Percentiles rank a stretch among this genome's conserved stretches.
Evolutionary conservation across 2,797 vertebrate genomes (phyloP).

Genomic region (Crossoptilon crossoptilon): DNA sequence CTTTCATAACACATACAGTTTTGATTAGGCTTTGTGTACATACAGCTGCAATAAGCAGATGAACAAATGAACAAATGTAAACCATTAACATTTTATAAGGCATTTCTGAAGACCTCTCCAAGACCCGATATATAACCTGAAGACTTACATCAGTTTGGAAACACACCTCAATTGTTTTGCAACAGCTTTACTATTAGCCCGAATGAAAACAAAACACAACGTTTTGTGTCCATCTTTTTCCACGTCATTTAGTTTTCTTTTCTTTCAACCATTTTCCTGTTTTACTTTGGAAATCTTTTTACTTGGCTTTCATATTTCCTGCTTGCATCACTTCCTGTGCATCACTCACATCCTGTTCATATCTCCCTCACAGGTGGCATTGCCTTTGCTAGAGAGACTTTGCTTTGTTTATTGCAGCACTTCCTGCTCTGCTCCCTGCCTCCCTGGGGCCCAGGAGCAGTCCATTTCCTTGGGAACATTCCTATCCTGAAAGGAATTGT

Average conservation of each 20-base stretch:
- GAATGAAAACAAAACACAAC: conserved; percentile 20
- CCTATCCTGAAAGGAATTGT: conserved; percentile 37
- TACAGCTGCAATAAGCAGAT: neutral
- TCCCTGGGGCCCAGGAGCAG: neutral
- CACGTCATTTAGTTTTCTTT: conserved; percentile 25
- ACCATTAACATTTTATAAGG: neutral
- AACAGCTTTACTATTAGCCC: neutral
- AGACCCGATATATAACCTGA: neutral
- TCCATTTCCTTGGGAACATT: conserved; percentile 72
- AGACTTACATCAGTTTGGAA: conserved; percentile 2
- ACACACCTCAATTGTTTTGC: neutral
- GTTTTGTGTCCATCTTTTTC: neutral
- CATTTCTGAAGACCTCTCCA: neutral
- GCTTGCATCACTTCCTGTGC: conserved; percentile 66
- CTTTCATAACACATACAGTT: neutral
- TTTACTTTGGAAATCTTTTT: conserved; percentile 58
- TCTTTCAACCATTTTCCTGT: conserved; percentile 61
- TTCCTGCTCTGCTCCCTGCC: conserved; percentile 60
- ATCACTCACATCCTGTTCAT: conserved; percentile 63
- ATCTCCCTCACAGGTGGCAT: conserved; percentile 54
- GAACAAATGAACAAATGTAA: neutral
- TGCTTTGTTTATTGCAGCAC: conserved; percentile 47
- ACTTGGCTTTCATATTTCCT: conserved; percentile 59
- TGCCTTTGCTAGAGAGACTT: conserved; percentile 21
- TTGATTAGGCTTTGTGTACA: neutral